phyloP scores from a whole-genome alignment of 1,140 invertebrate genomes.

The Helicorthomorpha holstii region DNA sequence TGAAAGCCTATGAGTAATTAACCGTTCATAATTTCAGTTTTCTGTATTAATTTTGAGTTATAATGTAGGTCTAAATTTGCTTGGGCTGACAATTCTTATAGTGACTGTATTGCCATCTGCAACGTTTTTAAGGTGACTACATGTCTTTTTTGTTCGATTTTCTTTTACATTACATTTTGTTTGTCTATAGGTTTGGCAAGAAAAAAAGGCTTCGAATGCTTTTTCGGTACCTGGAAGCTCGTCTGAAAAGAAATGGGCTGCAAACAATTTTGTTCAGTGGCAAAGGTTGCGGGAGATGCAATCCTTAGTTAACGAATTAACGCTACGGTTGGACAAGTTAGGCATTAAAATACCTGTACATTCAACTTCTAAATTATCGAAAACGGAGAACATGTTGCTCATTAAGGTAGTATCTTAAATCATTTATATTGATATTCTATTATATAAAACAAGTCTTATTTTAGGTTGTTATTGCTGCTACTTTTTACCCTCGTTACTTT shows the following conservation, averaged over 20 bases:
- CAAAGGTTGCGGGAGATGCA: conserved; percentile 51
- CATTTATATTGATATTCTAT: too few relatives aligned
- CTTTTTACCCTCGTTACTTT: conserved; percentile 88
- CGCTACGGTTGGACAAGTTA: conserved; percentile 31
- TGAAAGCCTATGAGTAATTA: conserved; percentile 50
- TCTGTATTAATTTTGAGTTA: neutral
- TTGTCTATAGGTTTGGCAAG: conserved; percentile 24
- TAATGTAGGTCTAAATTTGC: conserved; percentile 22
- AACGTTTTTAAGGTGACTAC: conserved; percentile 52
- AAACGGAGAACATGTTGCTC: too few relatives aligned
- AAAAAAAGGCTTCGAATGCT: conserved; percentile 17
- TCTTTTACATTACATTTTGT: conserved; percentile 3
- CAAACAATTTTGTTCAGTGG: conserved; percentile 49
- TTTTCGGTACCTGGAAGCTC: conserved; percentile 20
- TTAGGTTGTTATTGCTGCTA: conserved; percentile 52
- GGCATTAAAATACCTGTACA: conserved; percentile 15
- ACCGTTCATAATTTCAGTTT: neutral
- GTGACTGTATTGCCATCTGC: conserved; percentile 65
- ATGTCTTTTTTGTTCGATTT: neutral
- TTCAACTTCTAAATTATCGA: neutral
- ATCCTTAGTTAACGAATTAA: conserved; percentile 49
- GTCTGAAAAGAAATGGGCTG: conserved; percentile 48
- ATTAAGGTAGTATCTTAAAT: too few relatives aligned
- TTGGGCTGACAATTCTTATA: conserved; percentile 63
- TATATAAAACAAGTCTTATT: too few relatives aligned